Conservation (phyloP, 1,140 invertebrate species). For the Mizuhopecten yessoensis region DNA sequence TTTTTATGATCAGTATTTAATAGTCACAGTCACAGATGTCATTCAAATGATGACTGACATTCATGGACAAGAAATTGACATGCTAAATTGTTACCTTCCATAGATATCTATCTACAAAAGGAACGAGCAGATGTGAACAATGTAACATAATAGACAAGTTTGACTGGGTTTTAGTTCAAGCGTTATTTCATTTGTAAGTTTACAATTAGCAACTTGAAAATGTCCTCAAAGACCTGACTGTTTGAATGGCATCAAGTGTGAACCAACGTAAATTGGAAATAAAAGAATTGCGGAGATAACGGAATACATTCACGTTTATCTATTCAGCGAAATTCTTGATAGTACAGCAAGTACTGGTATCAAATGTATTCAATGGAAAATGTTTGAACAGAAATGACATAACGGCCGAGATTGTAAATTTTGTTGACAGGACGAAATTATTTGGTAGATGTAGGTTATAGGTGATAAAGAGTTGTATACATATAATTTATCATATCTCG, state of each 20-base stretch:
- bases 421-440: not conserved
- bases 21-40: no score
- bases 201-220: not conserved
- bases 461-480: not conserved
- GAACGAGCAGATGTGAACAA: no score
- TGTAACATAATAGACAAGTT: not conserved
- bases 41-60: no score
- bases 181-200: not conserved
- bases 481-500: no score
- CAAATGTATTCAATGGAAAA: not conserved
- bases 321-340: no score
- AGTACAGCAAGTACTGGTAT: not conserved
- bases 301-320: not conserved
- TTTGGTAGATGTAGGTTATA: not conserved
- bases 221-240: not conserved
- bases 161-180: not conserved
- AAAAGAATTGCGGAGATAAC: not conserved
- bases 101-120: no score
- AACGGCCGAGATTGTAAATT: not conserved
- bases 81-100: no score
- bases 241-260: slow-evolving; percentile 10
- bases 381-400: not conserved
- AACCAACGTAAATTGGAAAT: no score
- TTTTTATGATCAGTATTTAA: no score
- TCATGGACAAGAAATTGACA: no score